These are phyloP conservation scores for Callyntrura sp. DNA, from an alignment of 2,888 invertebrate genomes.

Conservation along the genomic window DNA sequence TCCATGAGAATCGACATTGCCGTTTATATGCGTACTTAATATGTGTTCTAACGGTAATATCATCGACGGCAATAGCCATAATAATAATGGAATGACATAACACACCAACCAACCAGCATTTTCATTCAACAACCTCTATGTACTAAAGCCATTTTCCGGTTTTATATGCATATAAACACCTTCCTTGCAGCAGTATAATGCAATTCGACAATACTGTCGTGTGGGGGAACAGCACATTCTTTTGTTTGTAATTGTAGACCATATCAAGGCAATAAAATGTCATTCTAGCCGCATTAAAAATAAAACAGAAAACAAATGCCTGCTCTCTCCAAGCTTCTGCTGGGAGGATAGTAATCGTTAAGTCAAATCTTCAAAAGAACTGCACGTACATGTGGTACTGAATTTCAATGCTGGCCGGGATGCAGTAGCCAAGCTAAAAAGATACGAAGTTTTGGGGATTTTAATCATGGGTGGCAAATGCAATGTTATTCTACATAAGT, in stretches of 20 bases:
- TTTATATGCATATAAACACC: background rate
- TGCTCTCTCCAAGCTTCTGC: background rate
- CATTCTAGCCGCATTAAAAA: conserved; percentile 66
- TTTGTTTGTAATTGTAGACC: conserved; percentile 69
- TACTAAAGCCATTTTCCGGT: background rate
- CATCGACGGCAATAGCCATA: conserved; percentile 56
- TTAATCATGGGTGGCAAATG: too few species aligned
- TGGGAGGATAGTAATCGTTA: background rate
- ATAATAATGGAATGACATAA: conserved; percentile 68
- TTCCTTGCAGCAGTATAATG: too few species aligned
- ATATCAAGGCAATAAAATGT: conserved; percentile 64
- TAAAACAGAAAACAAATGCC: conserved; percentile 47
- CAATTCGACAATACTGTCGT: background rate
- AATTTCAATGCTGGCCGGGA: too few species aligned
- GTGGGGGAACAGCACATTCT: conserved; percentile 62
- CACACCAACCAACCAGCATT: conserved; percentile 35
- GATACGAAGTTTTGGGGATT: too few species aligned
- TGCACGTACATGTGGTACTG: too few species aligned
- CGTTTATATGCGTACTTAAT: background rate
- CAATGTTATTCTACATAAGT: background rate
- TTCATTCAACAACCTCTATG: conserved; percentile 19
- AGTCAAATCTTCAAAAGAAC: background rate
- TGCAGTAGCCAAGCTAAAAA: too few species aligned
- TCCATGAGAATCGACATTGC: background rate
- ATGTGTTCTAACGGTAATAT: conserved; percentile 47